These are phyloP conservation scores for Pygoscelis adeliae DNA, from an alignment of 2,113 vertebrate species.

Conservation along the genomic window DNA sequence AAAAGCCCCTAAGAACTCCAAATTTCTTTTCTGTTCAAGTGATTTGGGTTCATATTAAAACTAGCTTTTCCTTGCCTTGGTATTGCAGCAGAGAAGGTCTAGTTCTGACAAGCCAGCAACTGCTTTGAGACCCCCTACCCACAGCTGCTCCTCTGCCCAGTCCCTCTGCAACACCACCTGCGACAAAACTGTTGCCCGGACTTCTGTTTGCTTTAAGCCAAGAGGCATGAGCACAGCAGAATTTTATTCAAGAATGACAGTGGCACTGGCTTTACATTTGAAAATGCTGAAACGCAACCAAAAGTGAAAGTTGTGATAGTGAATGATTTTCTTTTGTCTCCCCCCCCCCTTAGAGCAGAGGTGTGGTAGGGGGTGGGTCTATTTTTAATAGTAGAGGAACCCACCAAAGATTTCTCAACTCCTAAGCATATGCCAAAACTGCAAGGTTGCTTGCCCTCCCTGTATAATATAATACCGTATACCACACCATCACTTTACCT, in stretches of 20 bases:
- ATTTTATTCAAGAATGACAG: neutral
- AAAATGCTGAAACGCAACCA: neutral
- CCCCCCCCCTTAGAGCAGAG: neutral
- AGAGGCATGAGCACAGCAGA: neutral
- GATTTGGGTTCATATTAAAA: neutral
- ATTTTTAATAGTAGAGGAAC: neutral
- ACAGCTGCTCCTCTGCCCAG: neutral
- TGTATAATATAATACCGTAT: neutral
- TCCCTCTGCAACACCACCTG: neutral
- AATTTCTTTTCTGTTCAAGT: neutral
- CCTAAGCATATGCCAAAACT: neutral
- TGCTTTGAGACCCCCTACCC: neutral
- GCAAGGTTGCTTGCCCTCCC: neutral
- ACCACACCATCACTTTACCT: slow-evolving; percentile 77
- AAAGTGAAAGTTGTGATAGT: neutral
- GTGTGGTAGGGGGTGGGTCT: neutral
- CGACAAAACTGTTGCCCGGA: neutral
- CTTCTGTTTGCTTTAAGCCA: neutral
- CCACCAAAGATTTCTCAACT: neutral
- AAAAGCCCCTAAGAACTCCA: neutral
- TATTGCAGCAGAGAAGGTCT: neutral
- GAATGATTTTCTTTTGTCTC: neutral
- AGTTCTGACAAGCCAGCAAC: neutral
- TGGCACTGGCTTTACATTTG: neutral
- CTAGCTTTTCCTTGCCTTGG: neutral